A percentile compares a stretch with the other conserved stretches of the same genome.
phyloP scores from a whole-genome alignment of 2,888 invertebrate genomes.

The Nemotelus nigrinus region DNA sequence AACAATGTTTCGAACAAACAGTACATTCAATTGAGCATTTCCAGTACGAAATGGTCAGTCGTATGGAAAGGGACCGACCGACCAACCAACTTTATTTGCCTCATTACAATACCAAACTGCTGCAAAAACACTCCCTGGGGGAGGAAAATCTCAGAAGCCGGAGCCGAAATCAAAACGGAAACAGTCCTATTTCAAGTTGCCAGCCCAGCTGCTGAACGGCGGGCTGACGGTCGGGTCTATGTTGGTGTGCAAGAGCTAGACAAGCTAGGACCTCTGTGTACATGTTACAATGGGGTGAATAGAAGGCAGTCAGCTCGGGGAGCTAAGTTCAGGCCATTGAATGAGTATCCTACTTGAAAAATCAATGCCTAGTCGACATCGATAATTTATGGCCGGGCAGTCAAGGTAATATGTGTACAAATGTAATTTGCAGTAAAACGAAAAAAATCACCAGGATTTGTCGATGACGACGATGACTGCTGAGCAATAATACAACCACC shows the following conservation, averaged over 20 bases:
- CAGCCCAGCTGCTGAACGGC: no score
- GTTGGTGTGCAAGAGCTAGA: no score
- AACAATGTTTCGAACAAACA: slow-evolving; percentile 17
- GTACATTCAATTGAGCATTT: slow-evolving; percentile 38
- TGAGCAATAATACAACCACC: no score
- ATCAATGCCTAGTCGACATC: slow-evolving; percentile 32
- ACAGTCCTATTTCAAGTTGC: neutral
- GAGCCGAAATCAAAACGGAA: slow-evolving; percentile 24
- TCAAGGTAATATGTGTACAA: slow-evolving; percentile 27
- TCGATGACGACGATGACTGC: neutral
- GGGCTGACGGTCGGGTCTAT: no score
- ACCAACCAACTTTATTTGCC: slow-evolving; percentile 14
- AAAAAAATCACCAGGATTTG: slow-evolving; percentile 29
- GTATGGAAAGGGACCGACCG: neutral
- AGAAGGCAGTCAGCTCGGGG: no score
- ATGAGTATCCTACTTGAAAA: neutral
- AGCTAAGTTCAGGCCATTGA: no score
- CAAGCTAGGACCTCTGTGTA: no score
- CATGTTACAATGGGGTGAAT: no score
- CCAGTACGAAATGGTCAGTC: neutral
- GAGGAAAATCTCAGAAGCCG: neutral
- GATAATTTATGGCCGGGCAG: slow-evolving; percentile 35
- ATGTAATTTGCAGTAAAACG: slow-evolving; percentile 41
- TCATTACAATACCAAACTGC: slow-evolving; percentile 9
- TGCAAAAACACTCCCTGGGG: neutral